Evolutionary conservation across 2,888 invertebrate genomes (phyloP).

Genomic region (Drosophila recens): DNA sequence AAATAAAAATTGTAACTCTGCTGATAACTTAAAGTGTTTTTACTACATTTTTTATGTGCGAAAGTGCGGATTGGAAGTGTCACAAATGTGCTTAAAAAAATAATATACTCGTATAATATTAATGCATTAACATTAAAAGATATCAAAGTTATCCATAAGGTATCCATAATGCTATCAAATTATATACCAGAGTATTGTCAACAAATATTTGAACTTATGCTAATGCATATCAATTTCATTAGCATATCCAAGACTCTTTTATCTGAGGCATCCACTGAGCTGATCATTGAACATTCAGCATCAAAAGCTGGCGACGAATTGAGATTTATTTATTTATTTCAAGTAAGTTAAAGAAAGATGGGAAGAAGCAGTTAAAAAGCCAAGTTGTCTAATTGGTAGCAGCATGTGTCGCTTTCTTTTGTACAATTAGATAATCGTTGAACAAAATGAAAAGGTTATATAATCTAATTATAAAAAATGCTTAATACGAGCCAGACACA

Average conservation of each 20-base stretch:
- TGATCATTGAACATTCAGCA: slow-evolving; percentile 26
- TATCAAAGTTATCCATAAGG: neutral
- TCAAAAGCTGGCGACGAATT: slow-evolving; percentile 20
- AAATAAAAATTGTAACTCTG: slow-evolving; percentile 45
- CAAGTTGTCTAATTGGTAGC: slow-evolving; percentile 68
- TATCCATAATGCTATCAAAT: slow-evolving; percentile 13
- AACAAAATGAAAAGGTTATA: slow-evolving; percentile 56
- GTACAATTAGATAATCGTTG: slow-evolving; percentile 69
- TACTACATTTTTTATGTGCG: slow-evolving; percentile 61
- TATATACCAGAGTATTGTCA: neutral
- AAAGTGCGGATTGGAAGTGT: slow-evolving; percentile 48
- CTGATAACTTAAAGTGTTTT: slow-evolving; percentile 24
- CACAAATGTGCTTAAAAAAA: slow-evolving; percentile 25
- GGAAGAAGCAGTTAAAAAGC: slow-evolving; percentile 12
- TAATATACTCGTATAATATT: slow-evolving; percentile 8
- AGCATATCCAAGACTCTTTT: slow-evolving; percentile 18
- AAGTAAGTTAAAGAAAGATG: slow-evolving; percentile 15
- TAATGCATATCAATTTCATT: slow-evolving; percentile 22
- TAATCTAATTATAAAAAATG: slow-evolving; percentile 75
- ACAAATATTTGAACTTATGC: slow-evolving; percentile 16
- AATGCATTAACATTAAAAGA: slow-evolving; percentile 5
- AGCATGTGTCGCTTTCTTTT: slow-evolving; percentile 72
- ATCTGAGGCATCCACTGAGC: slow-evolving; percentile 2
- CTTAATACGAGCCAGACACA: slow-evolving; percentile 53
- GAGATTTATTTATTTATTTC: slow-evolving; percentile 14